A percentile compares a stretch with the other conserved stretches of the same genome.
phyloP scores from a whole-genome alignment of 1,140 invertebrate species.

The Bombus fervidus region DNA sequence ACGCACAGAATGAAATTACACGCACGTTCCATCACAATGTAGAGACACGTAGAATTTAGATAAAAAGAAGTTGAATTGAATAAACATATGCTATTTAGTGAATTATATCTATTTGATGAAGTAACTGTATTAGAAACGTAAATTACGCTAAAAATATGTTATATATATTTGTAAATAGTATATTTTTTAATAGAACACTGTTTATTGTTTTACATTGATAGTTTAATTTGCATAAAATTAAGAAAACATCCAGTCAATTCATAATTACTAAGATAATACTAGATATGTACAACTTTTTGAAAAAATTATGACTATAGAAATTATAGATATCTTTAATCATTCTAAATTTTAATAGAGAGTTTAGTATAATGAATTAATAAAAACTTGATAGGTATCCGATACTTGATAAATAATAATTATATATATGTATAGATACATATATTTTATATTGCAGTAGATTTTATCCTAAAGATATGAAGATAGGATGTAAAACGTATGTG shows the following conservation, averaged over 20 bases:
- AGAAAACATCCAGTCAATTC: not conserved
- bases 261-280: not conserved
- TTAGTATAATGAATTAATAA: too few species aligned
- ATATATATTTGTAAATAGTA: not conserved
- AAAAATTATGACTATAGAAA: not conserved
- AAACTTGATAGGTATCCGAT: too few species aligned
- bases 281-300: not conserved
- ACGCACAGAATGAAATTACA: not conserved
- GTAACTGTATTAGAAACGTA: not conserved
- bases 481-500: not conserved
- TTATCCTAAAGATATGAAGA: not conserved
- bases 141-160: not conserved
- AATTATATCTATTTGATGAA: not conserved
- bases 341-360: too few species aligned
- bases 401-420: too few species aligned
- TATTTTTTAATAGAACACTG: not conserved
- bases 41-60: not conserved
- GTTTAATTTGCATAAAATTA: not conserved
- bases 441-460: not conserved
- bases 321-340: too few species aligned
- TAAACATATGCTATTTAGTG: not conserved
- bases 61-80: not conserved
- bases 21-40: not conserved
- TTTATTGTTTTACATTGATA: not conserved
- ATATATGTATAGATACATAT: not conserved